Percentiles rank a stretch among this genome's conserved stretches.
Evolutionary conservation across 2,113 vertebrate genomes (phyloP).

Genomic region (Lycocorax pyrrhopterus): DNA sequence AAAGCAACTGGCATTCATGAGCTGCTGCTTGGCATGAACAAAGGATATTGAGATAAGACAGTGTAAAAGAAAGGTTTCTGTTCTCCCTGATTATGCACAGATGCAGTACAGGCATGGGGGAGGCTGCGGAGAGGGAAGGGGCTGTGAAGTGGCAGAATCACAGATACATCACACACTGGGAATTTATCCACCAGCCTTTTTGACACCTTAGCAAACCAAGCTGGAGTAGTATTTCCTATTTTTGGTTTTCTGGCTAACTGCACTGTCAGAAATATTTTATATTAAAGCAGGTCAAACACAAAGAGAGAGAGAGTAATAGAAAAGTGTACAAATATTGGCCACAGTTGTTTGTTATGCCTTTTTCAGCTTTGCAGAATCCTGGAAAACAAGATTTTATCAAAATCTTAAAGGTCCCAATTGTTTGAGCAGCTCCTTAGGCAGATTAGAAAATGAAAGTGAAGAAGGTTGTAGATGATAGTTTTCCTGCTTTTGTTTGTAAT

Average conservation of each 20-base stretch:
- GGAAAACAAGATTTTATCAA: slow-evolving; percentile 31
- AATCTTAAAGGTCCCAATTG: not conserved
- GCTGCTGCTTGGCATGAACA: not conserved
- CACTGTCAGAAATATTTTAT: not conserved
- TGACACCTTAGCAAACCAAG: not conserved
- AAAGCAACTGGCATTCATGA: not conserved
- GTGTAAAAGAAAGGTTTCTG: not conserved
- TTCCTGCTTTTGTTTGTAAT: slow-evolving; percentile 4
- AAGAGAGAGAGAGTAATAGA: not conserved
- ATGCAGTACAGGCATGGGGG: not conserved
- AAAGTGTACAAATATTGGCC: not conserved
- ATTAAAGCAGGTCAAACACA: not conserved
- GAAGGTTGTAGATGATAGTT: not conserved
- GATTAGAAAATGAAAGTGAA: slow-evolving; percentile 7
- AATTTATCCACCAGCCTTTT: not conserved
- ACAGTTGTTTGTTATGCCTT: not conserved
- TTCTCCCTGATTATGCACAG: slow-evolving; percentile 11
- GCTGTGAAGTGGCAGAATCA: not conserved
- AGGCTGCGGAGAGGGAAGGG: not conserved
- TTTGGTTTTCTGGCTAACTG: not conserved
- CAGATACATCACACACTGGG: not conserved
- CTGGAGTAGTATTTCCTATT: slow-evolving; percentile 4
- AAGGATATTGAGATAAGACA: slow-evolving; percentile 15
- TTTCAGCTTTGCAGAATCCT: not conserved
- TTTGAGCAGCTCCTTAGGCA: not conserved